These are phyloP conservation scores for Mamestra configurata DNA, from an alignment of 1,140 invertebrate genomes.

Conservation along the genomic window DNA sequence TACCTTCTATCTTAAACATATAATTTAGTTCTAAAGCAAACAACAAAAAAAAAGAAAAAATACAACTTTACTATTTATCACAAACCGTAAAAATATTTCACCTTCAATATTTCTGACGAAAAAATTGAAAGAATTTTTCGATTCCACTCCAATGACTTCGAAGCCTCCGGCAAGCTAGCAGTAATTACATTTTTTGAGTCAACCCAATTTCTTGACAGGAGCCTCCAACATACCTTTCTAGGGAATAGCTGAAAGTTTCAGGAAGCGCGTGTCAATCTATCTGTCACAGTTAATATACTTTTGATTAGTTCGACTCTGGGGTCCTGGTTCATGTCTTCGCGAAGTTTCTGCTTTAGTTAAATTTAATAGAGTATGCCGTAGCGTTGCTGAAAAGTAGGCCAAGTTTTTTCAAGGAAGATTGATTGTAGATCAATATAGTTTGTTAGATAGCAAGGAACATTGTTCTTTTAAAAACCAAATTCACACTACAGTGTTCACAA, in stretches of 20 bases:
- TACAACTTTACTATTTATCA: neutral
- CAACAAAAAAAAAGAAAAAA: neutral
- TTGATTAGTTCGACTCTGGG: constrained; percentile 38
- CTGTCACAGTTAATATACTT: constrained; percentile 41
- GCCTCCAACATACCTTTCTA: constrained; percentile 1
- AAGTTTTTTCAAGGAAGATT: neutral
- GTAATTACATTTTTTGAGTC: constrained; percentile 43
- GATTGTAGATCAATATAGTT: too few relatives aligned
- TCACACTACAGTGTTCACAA: too few relatives aligned
- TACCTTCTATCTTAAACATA: too few relatives aligned
- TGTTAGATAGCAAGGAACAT: too few relatives aligned
- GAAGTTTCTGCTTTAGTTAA: constrained; percentile 13
- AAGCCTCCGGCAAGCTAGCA: neutral
- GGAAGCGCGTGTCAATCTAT: constrained; percentile 34
- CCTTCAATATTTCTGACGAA: neutral
- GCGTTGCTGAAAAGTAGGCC: neutral
- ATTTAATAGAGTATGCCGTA: constrained; percentile 18
- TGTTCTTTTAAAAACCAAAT: too few relatives aligned
- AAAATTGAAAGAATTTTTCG: constrained; percentile 13
- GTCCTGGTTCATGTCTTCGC: constrained; percentile 3
- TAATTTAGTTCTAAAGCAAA: neutral
- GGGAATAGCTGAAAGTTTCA: constrained; percentile 24
- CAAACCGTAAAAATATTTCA: neutral
- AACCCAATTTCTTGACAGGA: constrained; percentile 24
- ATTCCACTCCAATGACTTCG: neutral